These are phyloP conservation scores for Loxodonta africana DNA, from an alignment of 2,113 vertebrate species.

Conservation along the genomic window DNA sequence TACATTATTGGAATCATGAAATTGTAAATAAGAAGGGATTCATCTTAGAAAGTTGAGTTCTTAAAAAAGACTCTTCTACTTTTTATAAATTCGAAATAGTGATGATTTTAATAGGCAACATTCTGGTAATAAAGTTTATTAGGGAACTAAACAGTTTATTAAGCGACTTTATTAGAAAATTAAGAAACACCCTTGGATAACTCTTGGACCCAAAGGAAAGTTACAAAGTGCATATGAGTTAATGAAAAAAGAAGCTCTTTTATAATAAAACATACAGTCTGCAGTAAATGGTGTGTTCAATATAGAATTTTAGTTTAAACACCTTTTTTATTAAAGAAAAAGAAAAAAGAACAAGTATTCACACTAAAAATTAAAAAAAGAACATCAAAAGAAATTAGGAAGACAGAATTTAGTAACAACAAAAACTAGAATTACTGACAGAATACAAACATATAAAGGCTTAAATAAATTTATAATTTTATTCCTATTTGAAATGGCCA, in stretches of 20 bases:
- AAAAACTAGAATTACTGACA: neutral
- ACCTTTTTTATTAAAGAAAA: conserved; percentile 11
- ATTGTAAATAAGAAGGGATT: neutral
- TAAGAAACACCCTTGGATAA: neutral
- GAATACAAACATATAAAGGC: neutral
- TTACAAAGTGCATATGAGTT: neutral
- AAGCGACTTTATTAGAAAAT: neutral
- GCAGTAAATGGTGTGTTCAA: neutral
- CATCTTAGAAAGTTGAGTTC: neutral
- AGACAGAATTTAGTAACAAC: neutral
- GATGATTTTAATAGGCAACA: neutral
- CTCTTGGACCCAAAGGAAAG: neutral
- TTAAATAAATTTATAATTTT: neutral
- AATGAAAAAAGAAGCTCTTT: neutral
- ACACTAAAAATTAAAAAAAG: neutral
- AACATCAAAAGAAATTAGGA: neutral
- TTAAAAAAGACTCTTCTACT: neutral
- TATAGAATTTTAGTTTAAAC: neutral
- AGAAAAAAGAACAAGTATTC: neutral
- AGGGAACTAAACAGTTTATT: neutral
- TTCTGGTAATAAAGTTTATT: neutral
- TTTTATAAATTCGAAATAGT: neutral
- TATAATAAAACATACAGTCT: neutral
- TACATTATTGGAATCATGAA: neutral
- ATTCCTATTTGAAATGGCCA: neutral